Evolutionary conservation across 2,888 invertebrate genomes (phyloP), one percentile per base, ranked within the genome.

Genomic region (Tenodera sinensis): DNA sequence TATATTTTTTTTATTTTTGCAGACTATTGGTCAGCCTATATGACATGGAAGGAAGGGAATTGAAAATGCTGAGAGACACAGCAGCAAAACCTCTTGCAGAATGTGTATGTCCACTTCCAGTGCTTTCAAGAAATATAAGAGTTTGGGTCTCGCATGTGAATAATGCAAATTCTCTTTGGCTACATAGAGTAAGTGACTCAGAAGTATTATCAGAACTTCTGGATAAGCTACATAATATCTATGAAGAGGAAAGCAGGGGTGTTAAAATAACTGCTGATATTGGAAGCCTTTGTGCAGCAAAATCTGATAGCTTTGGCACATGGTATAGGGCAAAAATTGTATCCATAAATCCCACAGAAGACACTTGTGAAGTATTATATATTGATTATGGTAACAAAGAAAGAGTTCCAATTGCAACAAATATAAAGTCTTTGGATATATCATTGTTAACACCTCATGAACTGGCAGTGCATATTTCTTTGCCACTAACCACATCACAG

Each of bases 371-470:
- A 34, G 94, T 94, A 0, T 91, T 92, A 4, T 97, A 95, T 92
- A 92, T 96, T 0, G 97, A 97, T 92, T 97, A 96, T 90, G 97
- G 97, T 83, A 96, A 96, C 92, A 92, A 93, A 0, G 96, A 97
- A 92, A 92, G 4, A 92, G 93, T 3, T 88, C 83, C 88, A n/a
- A 27, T 42, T 9, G n/a, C 83, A n/a, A 42, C 83, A n/a, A 42
- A 89, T 81, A 83, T 90, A n/a, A 88, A 84, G 84, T 89, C 90
- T 3, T 91, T 94, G 20, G 93, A 93, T 20, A 83, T 91, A 3
- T 90, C 91, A 25, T 93, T 94, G 90, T 91, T 91, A 87, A 81
- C 89, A 3, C 92, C 92, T 3, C 91, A 93, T 83, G 92, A 92
- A 54, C 90, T 93, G 30, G 92, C 93, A 3, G 89, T 93, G 7